Evolutionary conservation across 2,113 vertebrate genomes (phyloP), one percentile per base, ranked within the genome.

Genomic region (Callithrix jacchus): DNA sequence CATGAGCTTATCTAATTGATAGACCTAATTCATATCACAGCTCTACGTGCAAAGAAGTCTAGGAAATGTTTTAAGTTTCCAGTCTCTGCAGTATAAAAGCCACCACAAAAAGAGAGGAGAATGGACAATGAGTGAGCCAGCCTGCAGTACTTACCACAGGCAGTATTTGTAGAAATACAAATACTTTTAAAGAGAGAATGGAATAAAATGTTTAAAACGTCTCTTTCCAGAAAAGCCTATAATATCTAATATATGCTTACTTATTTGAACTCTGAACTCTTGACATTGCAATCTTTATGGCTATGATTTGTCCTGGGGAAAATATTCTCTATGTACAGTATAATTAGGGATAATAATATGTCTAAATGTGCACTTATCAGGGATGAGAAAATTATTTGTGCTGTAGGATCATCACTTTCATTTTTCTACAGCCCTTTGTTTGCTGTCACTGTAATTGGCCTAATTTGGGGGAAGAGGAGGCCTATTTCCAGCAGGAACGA

Each of bases 241-340:
- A 89, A 23, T 30, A 35, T 23, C 8, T 88, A 61, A 49, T 35
- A 35, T 52, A 17, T 85, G 58, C 54, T 68, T 79, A 92, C 21
- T 91, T 93, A 87, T 79, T 93, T 93, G 66, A 89, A 89, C 32
- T 73, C 74, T 25, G 68, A 77, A 87, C 56, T 97, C 76, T 18
- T 89, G 23, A 81, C 76, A 58, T 84, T 93, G n/a, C 47, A 94
- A 71, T 88, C 49, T 92, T 66, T 61, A 87, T 86, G 42, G 20
- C 58, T 94, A 11, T 92, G n/a, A 96, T 49, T 92, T 90, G 58
- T 49, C 21, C 61, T 30, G 21, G 49, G 25, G 37, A 87, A 87
- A 94, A 84, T 76, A 73, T 85, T 66, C 6, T 89, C 49, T 77
- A 77, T 21, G 32, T 8, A 83, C 23, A 10, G 83, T 40, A 87